These are phyloP conservation scores for Hyposoter didymator DNA, from an alignment of 2,888 invertebrate species.

Conservation along the genomic window DNA sequence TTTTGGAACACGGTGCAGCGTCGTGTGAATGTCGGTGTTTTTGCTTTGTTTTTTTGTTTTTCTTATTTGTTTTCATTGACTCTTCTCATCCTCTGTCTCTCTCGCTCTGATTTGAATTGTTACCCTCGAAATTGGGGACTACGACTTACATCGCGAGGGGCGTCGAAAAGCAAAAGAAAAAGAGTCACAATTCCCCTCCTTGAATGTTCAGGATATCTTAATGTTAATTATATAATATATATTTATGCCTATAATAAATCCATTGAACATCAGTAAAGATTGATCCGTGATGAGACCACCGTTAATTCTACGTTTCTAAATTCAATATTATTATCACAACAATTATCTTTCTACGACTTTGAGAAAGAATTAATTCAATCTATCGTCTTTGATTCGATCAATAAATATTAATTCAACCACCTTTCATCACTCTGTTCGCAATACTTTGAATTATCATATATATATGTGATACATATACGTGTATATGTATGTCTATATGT, in stretches of 20 bases:
- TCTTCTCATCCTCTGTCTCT: constrained; percentile 4
- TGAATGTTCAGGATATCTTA: constrained; percentile 45
- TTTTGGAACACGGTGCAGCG: not conserved
- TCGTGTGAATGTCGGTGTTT: not conserved
- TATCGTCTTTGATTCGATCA: constrained; percentile 80
- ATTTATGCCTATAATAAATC: constrained; percentile 67
- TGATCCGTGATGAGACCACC: constrained; percentile 75
- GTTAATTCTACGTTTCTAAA: constrained; percentile 75
- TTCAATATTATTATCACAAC: constrained; percentile 83
- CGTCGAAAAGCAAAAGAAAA: constrained; percentile 26
- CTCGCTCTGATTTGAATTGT: constrained; percentile 27
- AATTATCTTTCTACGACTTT: constrained; percentile 79
- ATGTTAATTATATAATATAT: constrained; percentile 63
- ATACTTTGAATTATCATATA: constrained; percentile 63
- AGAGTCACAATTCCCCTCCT: constrained; percentile 51
- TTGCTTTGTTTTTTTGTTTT: not conserved
- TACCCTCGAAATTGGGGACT: constrained; percentile 40
- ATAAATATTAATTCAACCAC: constrained; percentile 75
- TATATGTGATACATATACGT: constrained; percentile 25
- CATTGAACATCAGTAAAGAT: constrained; percentile 74
- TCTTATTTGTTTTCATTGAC: too few species aligned
- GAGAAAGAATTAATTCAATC: constrained; percentile 72
- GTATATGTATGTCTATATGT: constrained; percentile 7
- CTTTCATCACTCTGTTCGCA: constrained; percentile 46
- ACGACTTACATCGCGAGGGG: constrained; percentile 38